phyloP scores from a whole-genome alignment of 1,140 invertebrate genomes.

The Neelides sp. region DNA sequence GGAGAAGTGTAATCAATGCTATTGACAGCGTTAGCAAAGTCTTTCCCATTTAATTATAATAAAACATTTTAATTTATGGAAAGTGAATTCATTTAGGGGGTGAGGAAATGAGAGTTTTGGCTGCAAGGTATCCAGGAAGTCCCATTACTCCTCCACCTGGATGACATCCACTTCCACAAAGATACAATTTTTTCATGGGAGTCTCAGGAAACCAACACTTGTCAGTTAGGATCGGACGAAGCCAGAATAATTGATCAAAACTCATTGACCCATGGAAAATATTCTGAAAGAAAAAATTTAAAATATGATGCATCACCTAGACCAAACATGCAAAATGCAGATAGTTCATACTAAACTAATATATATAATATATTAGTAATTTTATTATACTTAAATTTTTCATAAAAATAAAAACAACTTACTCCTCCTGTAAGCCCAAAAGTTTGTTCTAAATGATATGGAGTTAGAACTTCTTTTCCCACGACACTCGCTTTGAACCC shows the following conservation, averaged over 20 bases:
- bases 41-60: too few species aligned
- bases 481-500: slow-evolving; percentile 44
- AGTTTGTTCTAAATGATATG: slow-evolving; percentile 44
- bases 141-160: slow-evolving; percentile 49
- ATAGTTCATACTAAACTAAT: too few species aligned
- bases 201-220: slow-evolving; percentile 36
- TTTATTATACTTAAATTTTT: too few species aligned
- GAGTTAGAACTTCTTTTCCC: slow-evolving; percentile 46
- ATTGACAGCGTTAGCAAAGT: slow-evolving; percentile 36
- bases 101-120: slow-evolving; percentile 25
- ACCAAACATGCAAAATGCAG: too few species aligned
- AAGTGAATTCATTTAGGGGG: too few species aligned
- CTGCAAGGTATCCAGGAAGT: slow-evolving; percentile 40
- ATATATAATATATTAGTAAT: too few species aligned
- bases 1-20: slow-evolving; percentile 45
- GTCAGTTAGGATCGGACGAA: slow-evolving; percentile 36
- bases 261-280: slow-evolving; percentile 49
- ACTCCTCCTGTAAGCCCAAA: slow-evolving; percentile 48
- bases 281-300: slow-evolving; percentile 38
- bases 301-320: too few species aligned
- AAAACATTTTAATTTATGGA: too few species aligned
- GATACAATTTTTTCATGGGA: slow-evolving; percentile 40
- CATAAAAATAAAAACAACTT: too few species aligned
- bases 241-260: slow-evolving; percentile 44
- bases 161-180: slow-evolving; percentile 46